Evolutionary conservation across 2,113 vertebrate genomes (phyloP).

Genomic region (Oryzias melastigma): DNA sequence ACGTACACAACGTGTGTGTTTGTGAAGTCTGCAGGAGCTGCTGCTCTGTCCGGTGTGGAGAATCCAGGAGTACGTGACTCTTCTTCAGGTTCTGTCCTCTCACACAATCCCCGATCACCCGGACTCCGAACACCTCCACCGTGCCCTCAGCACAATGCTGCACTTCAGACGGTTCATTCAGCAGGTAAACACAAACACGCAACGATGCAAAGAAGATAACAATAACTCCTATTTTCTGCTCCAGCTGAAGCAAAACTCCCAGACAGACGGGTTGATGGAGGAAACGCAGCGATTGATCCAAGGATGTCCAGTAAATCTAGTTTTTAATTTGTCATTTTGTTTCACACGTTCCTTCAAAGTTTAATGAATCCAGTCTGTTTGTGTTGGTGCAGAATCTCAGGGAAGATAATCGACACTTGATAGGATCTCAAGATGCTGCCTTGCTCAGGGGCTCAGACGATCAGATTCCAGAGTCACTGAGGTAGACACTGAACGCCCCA

Average conservation of each 20-base stretch:
- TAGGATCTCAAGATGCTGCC: constrained; percentile 78
- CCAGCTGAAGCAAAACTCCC: constrained; percentile 76
- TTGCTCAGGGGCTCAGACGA: constrained; percentile 75
- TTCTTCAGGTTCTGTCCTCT: constrained; percentile 78
- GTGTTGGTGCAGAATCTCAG: constrained; percentile 69
- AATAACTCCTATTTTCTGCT: constrained; percentile 23
- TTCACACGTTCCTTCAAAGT: neutral
- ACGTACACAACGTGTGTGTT: neutral
- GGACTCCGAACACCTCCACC: constrained; percentile 73
- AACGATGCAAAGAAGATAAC: neutral
- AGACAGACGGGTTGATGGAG: constrained; percentile 69
- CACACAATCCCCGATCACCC: constrained; percentile 77
- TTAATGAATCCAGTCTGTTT: neutral
- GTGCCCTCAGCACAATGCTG: constrained; percentile 72
- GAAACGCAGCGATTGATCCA: constrained; percentile 75
- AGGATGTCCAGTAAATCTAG: constrained; percentile 78
- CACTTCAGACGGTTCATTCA: constrained; percentile 74
- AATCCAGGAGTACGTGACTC: constrained; percentile 80
- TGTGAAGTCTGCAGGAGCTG: constrained; percentile 83
- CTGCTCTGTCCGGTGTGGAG: constrained; percentile 80
- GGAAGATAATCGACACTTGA: constrained; percentile 81
- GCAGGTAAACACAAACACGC: constrained; percentile 58
- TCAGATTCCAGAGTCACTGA: constrained; percentile 74
- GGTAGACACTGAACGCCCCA: constrained; percentile 57
- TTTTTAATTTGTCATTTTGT: neutral